phyloP scores from a whole-genome alignment of 2,797 vertebrate species.

The Syndactyla subalaris region DNA sequence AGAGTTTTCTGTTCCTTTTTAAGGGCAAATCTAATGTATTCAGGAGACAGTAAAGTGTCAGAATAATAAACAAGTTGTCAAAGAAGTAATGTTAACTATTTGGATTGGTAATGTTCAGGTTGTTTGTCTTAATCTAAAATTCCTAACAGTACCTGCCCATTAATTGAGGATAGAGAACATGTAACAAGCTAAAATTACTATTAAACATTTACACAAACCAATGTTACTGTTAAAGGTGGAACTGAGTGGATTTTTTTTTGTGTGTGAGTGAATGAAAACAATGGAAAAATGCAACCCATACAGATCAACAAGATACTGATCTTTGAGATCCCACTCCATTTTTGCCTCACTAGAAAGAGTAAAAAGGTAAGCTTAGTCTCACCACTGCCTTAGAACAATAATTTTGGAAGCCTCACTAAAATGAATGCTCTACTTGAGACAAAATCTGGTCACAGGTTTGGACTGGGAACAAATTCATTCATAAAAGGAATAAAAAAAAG shows the following conservation, averaged over 20 bases:
- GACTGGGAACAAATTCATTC: not conserved
- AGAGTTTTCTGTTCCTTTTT: not conserved
- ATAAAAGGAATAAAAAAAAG: not conserved
- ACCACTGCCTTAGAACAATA: not conserved
- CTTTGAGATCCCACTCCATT: not conserved
- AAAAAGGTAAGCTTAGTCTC: not conserved
- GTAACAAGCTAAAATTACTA: not conserved
- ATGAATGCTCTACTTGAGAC: not conserved
- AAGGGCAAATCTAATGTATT: not conserved
- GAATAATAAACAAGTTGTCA: not conserved
- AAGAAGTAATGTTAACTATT: not conserved
- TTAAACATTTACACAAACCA: not conserved
- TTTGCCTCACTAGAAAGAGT: not conserved
- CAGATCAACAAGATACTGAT: not conserved
- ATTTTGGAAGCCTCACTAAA: not conserved
- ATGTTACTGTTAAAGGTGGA: not conserved
- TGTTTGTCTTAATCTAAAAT: conserved; percentile 25
- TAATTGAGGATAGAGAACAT: not conserved
- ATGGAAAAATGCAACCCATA: not conserved
- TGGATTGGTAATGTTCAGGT: not conserved
- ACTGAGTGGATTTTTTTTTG: not conserved
- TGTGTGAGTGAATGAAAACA: not conserved
- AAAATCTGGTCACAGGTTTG: not conserved
- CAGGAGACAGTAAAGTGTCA: not conserved
- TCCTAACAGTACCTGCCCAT: not conserved